phyloP scores from a whole-genome alignment of 1,140 invertebrate genomes.

The Trinorchestia longiramus region DNA sequence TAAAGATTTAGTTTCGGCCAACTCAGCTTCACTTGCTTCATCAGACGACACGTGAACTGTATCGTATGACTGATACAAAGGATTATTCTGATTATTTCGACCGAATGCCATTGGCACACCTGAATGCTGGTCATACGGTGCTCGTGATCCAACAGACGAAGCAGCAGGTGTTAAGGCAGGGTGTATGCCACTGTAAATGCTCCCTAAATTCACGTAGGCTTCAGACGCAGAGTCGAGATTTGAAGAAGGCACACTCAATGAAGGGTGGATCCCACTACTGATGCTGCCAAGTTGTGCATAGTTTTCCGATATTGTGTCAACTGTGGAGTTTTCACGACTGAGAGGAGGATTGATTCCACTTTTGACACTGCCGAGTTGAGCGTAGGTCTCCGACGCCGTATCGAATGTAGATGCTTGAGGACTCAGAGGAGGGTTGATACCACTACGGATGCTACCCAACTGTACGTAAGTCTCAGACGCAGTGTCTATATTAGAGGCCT shows the following conservation, averaged over 20 bases:
- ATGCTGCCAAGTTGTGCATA: constrained; percentile 24
- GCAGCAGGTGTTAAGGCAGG: constrained; percentile 19
- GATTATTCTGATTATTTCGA: constrained; percentile 60
- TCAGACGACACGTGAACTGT: constrained; percentile 62
- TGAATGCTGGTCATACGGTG: neutral
- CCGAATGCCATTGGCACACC: neutral
- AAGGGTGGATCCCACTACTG: neutral
- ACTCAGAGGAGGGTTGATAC: constrained; percentile 34
- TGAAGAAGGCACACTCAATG: neutral
- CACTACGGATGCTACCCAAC: constrained; percentile 23
- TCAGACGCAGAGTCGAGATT: neutral
- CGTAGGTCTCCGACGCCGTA: constrained; percentile 14
- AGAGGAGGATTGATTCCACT: constrained; percentile 47
- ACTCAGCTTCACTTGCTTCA: constrained; percentile 58
- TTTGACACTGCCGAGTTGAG: neutral
- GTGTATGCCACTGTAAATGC: constrained; percentile 8
- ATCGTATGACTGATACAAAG: constrained; percentile 65
- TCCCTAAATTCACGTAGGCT: constrained; percentile 2
- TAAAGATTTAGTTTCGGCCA: constrained; percentile 56
- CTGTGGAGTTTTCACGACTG: neutral
- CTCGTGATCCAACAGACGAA: constrained; percentile 10
- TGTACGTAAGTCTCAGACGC: constrained; percentile 27
- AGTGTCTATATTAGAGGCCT: constrained; percentile 4
- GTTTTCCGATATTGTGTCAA: neutral
- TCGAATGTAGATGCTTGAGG: constrained; percentile 8